Evolutionary conservation across 1,140 invertebrate genomes (phyloP), one percentile per base, ranked within the genome.

Genomic region (Caenorhabditis inopinata): DNA sequence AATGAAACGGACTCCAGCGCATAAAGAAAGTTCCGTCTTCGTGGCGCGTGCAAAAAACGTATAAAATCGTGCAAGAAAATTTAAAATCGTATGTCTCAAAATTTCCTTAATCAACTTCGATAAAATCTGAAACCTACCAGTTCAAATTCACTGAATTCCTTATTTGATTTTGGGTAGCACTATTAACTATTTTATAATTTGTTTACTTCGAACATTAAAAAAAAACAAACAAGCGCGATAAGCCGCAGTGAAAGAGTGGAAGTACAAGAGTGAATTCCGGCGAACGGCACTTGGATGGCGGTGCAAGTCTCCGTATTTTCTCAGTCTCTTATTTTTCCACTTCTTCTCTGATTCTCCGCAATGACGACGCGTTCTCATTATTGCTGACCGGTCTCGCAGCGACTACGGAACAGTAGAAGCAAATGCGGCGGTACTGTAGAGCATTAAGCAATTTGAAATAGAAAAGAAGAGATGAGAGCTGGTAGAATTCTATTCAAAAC

Each of bases 371-470:
- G n/a, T 32, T 21, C 16, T 68, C 58, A 2, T 9, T n/a, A 9
- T 32, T 38, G 32, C 38, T 68, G 58, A 68, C 58, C 58, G 58
- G 58, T 68, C 58, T 68, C 58, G 58, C 29, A 68, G 58, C 58
- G 58, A 68, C 58, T 38, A 7, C 2, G 29, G 11, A 38, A 68
- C 29, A 58, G n/a, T 29, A 16, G 16, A 32, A 18, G 16, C 58
- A 7, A 18, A 14, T 3, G 14, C 14, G 27, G 27, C 25, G 27
- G n/a, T 38, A 38, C 32, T 29, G n/a, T 35, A 58, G 16, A 58
- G 6, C 6, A 5, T 58, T 21, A 42, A 7, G 38, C 38, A n/a
- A n/a, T n/a, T n/a, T n/a, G n/a, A n/a, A n/a, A n/a, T 45, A 45
- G 11, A 45, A 45, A 16, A 45, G 2, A 45, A 45, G 11, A 45